Base-by-base conservation (phyloP, 2,797 vertebrate genomes). In the Poecilia wingei region DNA sequence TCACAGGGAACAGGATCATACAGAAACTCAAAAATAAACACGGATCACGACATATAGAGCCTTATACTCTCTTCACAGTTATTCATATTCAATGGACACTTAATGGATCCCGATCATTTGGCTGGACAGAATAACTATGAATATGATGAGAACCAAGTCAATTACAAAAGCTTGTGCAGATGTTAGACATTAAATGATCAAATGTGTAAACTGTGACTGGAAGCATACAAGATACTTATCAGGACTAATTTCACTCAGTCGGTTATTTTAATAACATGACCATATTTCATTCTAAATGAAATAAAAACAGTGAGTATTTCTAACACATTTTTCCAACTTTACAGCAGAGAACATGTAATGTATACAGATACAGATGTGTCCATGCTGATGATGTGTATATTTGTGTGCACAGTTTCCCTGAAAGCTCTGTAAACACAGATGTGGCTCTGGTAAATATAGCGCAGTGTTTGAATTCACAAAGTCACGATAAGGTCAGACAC, bases 341-440 rank as follows among this genome's bases (percentile, higher is more conserved):
- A 79, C 43, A 33, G 31, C 18, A 18, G 0, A 43, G 59, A 8
- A 6, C 70, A 72, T 61, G 33, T 72, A 64, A 76, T 82, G 78
- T 85, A 70, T 74, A 80, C 80, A 84, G 75, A 83, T 71, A 69
- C 83, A 85, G 68, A 87, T 77, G 84, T 84, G 82, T 80, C 74
- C 13, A 33, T 12, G 10, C 74, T 45, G 43, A 77, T 69, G 79
- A 36, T 86, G 86, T 80, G 73, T 74, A 55, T 81, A 47, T 86
- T 75, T 87, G 70, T 77, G 76, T 77, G 78, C 7, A 31, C 66
- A 74, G 86, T 87, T 81, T 71, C 82, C 73, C 36, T 43, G 82
- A 82, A 76, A 82, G 83, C 84, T 72, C 78, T 55, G 74, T 85
- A 85, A 91, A 90, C 88, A 92, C 85, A 89, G 85, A 91, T 93